Evolutionary conservation across 2,113 vertebrate species (phyloP).

Genomic region (Prochilodus magdalenae): DNA sequence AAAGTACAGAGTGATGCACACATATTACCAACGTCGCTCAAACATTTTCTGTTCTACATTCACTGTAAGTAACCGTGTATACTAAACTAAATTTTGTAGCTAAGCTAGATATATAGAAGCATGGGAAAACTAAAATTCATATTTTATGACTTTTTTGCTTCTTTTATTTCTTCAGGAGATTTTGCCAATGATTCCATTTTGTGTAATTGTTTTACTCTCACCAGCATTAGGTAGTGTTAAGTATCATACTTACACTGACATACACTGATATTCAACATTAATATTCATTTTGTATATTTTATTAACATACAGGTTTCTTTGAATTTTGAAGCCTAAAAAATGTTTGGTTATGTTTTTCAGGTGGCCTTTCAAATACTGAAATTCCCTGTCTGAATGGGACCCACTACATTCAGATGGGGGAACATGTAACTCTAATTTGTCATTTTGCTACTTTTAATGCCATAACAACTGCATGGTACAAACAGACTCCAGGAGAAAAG

Average conservation of each 20-base stretch:
- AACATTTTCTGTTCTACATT: not conserved
- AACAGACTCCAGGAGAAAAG: slow-evolving; percentile 5
- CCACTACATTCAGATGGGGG: not conserved
- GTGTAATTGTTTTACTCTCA: not conserved
- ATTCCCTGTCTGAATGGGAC: not conserved
- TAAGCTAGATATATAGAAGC: too few relatives aligned
- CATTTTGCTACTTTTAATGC: not conserved
- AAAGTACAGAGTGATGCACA: not conserved
- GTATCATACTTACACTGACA: not conserved
- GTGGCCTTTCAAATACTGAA: not conserved
- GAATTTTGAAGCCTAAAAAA: not conserved
- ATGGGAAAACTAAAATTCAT: too few relatives aligned
- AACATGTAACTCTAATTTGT: not conserved
- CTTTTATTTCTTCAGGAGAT: not conserved
- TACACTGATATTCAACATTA: not conserved
- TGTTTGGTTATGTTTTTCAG: not conserved
- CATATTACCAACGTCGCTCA: not conserved
- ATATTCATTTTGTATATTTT: not conserved
- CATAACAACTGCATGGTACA: not conserved
- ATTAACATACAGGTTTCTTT: too few relatives aligned
- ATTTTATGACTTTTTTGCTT: not conserved
- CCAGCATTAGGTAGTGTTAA: not conserved
- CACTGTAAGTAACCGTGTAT: not conserved
- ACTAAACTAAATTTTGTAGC: not conserved
- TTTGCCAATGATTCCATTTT: not conserved